Base-by-base conservation (phyloP, 1,140 invertebrate species). In the Bombus confusus region DNA sequence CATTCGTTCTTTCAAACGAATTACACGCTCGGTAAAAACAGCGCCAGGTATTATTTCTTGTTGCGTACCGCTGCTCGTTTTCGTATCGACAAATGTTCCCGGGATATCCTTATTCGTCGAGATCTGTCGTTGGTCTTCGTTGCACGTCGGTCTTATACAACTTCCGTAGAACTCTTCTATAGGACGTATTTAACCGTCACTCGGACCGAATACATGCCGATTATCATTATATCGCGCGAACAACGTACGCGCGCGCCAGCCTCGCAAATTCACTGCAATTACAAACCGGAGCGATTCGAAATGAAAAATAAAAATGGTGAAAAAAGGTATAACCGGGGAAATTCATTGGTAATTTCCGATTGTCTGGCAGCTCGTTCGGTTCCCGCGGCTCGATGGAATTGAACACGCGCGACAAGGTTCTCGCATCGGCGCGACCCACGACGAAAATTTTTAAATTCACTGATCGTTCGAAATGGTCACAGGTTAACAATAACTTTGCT, bases 11-110 rank as follows among this genome's bases (percentile, higher is more conserved):
- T 69, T 37, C 47, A 22, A 83, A 77, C 74, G 73, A 71, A 79
- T 84, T 78, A 78, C 37, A 79, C 47, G 64, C 37, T 84, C 64
- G 64, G 47, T 71, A 37, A 25, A 68, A 76, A 76, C 25, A 28
- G 28, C 37, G 13, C 57, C 41, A 25, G 73, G 39, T 37, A 78
- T 71, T 71, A 59, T 52, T 83, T 43, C 73, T 57, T 68, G 62
- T 10, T 15, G 28, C n/a, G 28, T 74, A 34, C 6, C 0, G 9
- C n/a, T 22, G n/a, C n/a, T 68, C 43, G 41, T 41, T 83, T 34
- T 22, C 31, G 9, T 52, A n/a, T 31, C 39, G 22, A 25, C 31
- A 31, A 83, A 83, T n/a, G 13, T 41, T 43, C 41, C 1, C 22
- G 2, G 12, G 34, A 62, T 62, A 62, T 62, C 13, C 2, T n/a